These are phyloP conservation scores for Teleogryllus oceanicus DNA, from an alignment of 2,888 invertebrate genomes.

Conservation along the genomic window DNA sequence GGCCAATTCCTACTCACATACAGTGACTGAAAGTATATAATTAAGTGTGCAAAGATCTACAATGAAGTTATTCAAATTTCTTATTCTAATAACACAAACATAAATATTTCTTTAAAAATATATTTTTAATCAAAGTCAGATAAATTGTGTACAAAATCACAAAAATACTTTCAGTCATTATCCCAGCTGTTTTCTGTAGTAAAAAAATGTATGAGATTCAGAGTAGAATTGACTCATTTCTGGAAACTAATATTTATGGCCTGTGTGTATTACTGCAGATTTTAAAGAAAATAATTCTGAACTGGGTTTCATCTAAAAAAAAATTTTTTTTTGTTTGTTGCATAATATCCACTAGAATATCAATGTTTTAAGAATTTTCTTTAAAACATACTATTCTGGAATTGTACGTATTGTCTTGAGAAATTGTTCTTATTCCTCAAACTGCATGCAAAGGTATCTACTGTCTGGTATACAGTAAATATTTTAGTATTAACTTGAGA, in stretches of 20 bases:
- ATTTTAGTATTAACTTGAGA: neutral
- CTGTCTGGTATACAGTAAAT: neutral
- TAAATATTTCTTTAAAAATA: no score
- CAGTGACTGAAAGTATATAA: neutral
- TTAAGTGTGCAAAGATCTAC: neutral
- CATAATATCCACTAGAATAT: no score
- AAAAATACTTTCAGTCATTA: slow-evolving; percentile 1
- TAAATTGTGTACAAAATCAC: neutral
- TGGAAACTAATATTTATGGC: neutral
- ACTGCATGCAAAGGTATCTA: neutral
- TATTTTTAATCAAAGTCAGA: no score
- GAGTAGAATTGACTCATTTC: neutral
- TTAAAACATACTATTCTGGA: neutral
- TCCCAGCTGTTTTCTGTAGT: neutral
- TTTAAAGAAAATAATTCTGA: neutral
- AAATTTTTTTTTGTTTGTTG: no score
- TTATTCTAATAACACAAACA: no score
- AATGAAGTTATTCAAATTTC: neutral
- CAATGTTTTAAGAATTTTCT: neutral
- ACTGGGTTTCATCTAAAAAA: neutral
- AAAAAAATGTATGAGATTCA: neutral
- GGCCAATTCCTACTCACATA: neutral
- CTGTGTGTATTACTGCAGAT: neutral
- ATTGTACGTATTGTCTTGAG: neutral
- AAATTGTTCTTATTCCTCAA: neutral